phyloP scores from a whole-genome alignment of 2,797 vertebrate species.

The Hydrolagus colliei region DNA sequence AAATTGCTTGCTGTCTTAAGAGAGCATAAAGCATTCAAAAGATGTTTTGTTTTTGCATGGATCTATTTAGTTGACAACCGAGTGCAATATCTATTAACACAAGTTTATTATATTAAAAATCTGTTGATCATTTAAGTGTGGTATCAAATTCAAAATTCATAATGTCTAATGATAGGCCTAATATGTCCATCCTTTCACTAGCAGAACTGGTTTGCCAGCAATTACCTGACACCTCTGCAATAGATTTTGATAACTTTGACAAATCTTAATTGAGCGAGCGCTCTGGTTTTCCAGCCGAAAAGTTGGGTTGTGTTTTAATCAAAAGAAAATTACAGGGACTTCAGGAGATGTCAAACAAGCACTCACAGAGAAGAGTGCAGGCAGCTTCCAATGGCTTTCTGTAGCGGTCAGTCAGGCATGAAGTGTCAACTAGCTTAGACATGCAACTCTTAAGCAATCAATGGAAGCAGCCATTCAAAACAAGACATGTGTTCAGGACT shows the following conservation, averaged over 20 bases:
- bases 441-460: slow-evolving; percentile 43
- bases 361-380: slow-evolving; percentile 44
- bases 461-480: slow-evolving; percentile 41
- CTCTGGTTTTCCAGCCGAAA: slow-evolving; percentile 42
- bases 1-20: neutral
- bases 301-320: slow-evolving; percentile 59
- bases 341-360: slow-evolving; percentile 54
- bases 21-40: neutral
- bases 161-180: slow-evolving; percentile 27
- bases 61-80: slow-evolving; percentile 32
- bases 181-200: slow-evolving; percentile 37
- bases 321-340: slow-evolving; percentile 56
- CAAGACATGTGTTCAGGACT: slow-evolving; percentile 37
- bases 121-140: slow-evolving; percentile 51
- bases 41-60: no score
- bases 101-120: slow-evolving; percentile 47
- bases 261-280: slow-evolving; percentile 70
- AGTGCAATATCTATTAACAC: slow-evolving; percentile 44
- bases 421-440: slow-evolving; percentile 41
- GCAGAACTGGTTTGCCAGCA: slow-evolving; percentile 41
- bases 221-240: slow-evolving; percentile 43
- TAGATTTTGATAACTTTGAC: slow-evolving; percentile 54
- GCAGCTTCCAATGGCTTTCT: slow-evolving; percentile 45
- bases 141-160: slow-evolving; percentile 38
- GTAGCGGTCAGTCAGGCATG: slow-evolving; percentile 39